These are phyloP conservation scores for Caretta caretta DNA, from an alignment of 2,113 vertebrate species.

Conservation along the genomic window DNA sequence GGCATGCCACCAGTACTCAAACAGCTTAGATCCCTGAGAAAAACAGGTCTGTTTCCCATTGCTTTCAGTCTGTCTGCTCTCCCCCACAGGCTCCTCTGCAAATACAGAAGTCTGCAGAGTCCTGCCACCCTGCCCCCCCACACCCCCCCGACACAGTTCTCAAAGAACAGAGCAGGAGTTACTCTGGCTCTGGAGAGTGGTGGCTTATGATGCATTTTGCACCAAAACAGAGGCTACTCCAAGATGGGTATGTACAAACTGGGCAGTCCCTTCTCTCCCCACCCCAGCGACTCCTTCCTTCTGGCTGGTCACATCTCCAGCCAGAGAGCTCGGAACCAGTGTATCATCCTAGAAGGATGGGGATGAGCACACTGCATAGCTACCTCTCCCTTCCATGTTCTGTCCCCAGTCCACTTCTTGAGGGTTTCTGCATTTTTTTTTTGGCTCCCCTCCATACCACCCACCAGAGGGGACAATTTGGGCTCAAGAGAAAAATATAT, in stretches of 20 bases:
- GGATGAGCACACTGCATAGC: background rate
- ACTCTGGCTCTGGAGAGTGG: background rate
- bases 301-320: background rate
- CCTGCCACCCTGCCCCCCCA: background rate
- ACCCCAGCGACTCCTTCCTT: background rate
- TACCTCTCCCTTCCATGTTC: background rate
- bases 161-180: constrained; percentile 5
- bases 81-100: background rate
- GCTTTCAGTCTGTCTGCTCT: constrained; percentile 47
- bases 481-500: background rate
- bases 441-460: background rate
- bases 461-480: background rate
- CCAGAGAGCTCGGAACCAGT: background rate
- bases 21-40: background rate
- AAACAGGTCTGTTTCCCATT: background rate
- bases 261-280: background rate
- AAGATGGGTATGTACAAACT: background rate
- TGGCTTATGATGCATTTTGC: background rate
- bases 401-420: background rate
- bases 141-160: background rate
- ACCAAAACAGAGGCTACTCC: constrained; percentile 3
- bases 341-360: background rate
- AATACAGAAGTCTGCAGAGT: background rate
- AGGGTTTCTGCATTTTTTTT: background rate
- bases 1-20: background rate